Percentiles rank a stretch among this genome's conserved stretches.
Conservation (phyloP, 2,113 vertebrate species). For the Empidonax alnorum region DNA sequence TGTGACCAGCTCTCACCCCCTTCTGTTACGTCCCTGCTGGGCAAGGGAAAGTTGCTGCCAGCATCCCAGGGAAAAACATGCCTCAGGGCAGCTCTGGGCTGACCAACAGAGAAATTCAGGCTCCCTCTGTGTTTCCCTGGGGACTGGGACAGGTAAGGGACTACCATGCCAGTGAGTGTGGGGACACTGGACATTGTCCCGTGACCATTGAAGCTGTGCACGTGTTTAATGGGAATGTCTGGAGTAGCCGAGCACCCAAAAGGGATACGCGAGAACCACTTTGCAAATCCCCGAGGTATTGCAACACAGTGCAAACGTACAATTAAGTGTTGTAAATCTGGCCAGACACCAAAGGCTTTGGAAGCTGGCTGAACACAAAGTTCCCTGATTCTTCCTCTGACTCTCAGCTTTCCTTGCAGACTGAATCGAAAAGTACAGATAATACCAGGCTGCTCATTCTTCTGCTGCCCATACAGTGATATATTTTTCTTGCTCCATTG, state of each 20-base stretch:
- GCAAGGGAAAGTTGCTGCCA: background rate
- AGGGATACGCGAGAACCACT: background rate
- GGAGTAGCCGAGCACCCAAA: background rate
- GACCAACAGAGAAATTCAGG: background rate
- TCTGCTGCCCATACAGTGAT: background rate
- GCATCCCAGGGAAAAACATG: background rate
- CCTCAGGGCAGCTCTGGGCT: background rate
- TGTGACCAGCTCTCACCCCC: background rate
- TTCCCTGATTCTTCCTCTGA: slow-evolving; percentile 19
- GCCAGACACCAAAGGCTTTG: slow-evolving; percentile 39
- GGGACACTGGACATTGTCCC: rapidly evolving
- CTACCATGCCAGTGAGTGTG: rapidly evolving
- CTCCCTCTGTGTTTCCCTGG: background rate
- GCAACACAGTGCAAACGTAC: slow-evolving; percentile 8
- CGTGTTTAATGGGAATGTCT: background rate
- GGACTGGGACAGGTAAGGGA: background rate
- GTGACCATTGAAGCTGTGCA: background rate
- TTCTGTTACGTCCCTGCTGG: background rate
- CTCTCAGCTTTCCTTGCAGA: slow-evolving; percentile 35
- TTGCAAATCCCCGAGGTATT: background rate
- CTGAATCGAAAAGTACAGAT: slow-evolving; percentile 15
- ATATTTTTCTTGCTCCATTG: slow-evolving; percentile 19
- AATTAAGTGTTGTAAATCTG: slow-evolving; percentile 42
- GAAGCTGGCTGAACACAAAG: slow-evolving; percentile 57
- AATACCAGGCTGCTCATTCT: slow-evolving; percentile 20